These are phyloP conservation scores for Drosophila tropicalis DNA, from an alignment of 1,140 invertebrate genomes.

Conservation along the genomic window DNA sequence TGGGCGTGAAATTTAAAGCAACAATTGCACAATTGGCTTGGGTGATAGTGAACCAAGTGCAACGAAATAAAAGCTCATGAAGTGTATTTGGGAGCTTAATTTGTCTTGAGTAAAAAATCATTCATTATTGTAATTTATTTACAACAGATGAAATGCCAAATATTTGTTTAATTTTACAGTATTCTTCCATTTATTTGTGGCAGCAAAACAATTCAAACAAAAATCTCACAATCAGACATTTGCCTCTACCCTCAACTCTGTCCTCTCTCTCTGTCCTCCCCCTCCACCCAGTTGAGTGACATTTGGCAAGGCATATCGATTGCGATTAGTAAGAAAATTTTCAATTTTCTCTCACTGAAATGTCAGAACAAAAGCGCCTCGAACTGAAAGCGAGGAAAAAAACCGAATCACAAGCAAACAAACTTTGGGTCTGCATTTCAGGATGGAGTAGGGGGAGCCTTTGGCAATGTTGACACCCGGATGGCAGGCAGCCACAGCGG, in stretches of 20 bases:
- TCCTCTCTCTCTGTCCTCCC: neutral
- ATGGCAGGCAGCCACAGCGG: conserved; percentile 46
- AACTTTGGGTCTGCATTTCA: conserved; percentile 42
- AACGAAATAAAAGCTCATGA: neutral
- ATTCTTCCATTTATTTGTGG: conserved; percentile 82
- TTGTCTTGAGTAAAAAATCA: conserved; percentile 67
- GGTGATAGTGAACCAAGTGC: neutral
- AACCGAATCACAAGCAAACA: conserved; percentile 51
- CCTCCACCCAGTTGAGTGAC: conserved; percentile 51
- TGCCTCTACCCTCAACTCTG: neutral
- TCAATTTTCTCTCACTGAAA: conserved; percentile 70
- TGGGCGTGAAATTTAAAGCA: conserved; percentile 22
- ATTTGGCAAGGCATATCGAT: conserved; percentile 80
- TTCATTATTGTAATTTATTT: conserved; percentile 82
- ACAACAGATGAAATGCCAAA: conserved; percentile 75
- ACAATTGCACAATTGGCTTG: neutral
- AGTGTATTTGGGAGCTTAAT: conserved; percentile 46
- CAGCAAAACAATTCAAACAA: conserved; percentile 57
- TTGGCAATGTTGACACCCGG: conserved; percentile 73
- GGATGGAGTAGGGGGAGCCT: conserved; percentile 23
- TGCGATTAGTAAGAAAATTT: conserved; percentile 80
- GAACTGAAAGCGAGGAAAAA: conserved; percentile 33
- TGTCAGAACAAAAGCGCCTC: conserved; percentile 53
- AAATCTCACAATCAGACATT: conserved; percentile 27
- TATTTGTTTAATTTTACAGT: conserved; percentile 80